Percentiles rank a stretch among this genome's conserved stretches.
These are phyloP conservation scores for Tragelaphus scriptus DNA, from an alignment of 2,113 vertebrate genomes.

Conservation along the genomic window DNA sequence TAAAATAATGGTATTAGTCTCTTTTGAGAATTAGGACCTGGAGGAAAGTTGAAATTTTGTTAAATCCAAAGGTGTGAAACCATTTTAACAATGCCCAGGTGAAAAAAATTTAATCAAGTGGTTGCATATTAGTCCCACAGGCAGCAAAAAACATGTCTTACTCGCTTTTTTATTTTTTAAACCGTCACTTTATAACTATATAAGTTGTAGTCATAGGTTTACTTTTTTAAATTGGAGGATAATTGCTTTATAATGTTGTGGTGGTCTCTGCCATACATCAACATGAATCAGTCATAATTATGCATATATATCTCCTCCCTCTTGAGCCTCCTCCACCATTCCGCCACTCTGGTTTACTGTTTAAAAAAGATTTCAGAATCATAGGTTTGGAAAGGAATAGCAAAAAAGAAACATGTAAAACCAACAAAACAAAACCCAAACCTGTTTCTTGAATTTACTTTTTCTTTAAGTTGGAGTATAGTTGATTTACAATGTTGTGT, in stretches of 20 bases:
- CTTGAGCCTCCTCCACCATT: neutral
- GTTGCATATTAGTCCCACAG: neutral
- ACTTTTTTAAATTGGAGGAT: neutral
- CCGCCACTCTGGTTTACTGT: neutral
- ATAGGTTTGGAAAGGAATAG: neutral
- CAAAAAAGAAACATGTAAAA: neutral
- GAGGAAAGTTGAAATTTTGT: neutral
- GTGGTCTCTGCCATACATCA: neutral
- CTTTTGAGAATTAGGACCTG: neutral
- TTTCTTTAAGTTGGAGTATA: neutral
- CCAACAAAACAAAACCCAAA: neutral
- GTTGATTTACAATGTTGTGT: neutral
- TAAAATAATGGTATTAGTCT: neutral
- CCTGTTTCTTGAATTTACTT: neutral
- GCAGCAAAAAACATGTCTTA: neutral
- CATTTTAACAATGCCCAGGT: neutral
- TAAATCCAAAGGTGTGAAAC: neutral
- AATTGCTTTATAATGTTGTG: neutral
- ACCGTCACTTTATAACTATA: neutral
- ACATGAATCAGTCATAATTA: neutral
- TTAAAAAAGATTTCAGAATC: neutral
- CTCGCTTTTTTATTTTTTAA: neutral
- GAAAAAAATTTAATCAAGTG: neutral
- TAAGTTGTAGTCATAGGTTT: neutral
- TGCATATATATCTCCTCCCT: neutral